Conservation (phyloP, 2,797 vertebrate species). For the Epinephelus malabaricus region DNA sequence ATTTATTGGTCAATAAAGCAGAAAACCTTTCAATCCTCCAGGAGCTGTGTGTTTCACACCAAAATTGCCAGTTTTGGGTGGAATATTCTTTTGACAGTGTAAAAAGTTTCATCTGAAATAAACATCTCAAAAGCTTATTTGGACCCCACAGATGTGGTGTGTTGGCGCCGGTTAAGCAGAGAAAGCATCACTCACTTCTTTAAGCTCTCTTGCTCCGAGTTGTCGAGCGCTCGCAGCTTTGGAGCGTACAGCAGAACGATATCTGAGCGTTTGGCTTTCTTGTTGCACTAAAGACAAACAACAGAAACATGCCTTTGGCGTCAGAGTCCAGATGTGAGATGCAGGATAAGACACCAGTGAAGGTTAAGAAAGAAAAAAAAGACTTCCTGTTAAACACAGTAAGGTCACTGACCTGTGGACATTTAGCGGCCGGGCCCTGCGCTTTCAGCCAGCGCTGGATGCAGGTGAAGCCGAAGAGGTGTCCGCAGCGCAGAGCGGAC, state of each 20-base stretch:
- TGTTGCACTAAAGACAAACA: slow-evolving; percentile 90
- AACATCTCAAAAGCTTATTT: background rate
- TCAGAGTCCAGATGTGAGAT: too few relatives aligned
- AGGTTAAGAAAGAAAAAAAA: background rate
- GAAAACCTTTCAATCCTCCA: too few relatives aligned
- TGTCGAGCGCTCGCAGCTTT: slow-evolving; percentile 91
- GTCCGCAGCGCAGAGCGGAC: slow-evolving; percentile 93
- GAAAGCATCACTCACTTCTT: slow-evolving; percentile 85
- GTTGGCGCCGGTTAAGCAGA: too few relatives aligned
- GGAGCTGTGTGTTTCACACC: too few relatives aligned
- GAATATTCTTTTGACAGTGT: background rate
- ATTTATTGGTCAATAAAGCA: too few relatives aligned
- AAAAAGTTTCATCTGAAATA: background rate
- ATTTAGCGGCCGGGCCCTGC: slow-evolving; percentile 90
- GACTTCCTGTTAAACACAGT: too few relatives aligned
- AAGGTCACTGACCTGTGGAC: slow-evolving; percentile 90
- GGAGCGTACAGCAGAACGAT: slow-evolving; percentile 94
- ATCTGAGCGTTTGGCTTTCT: slow-evolving; percentile 93
- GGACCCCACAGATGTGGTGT: too few relatives aligned
- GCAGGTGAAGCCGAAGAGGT: slow-evolving; percentile 94
- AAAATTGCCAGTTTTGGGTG: too few relatives aligned
- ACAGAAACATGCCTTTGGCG: background rate
- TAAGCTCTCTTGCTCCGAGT: slow-evolving; percentile 91
- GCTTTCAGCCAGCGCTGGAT: slow-evolving; percentile 94
- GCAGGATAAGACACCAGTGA: too few relatives aligned